phyloP scores from a whole-genome alignment of 2,797 vertebrate species.

The Remorina albescens region DNA sequence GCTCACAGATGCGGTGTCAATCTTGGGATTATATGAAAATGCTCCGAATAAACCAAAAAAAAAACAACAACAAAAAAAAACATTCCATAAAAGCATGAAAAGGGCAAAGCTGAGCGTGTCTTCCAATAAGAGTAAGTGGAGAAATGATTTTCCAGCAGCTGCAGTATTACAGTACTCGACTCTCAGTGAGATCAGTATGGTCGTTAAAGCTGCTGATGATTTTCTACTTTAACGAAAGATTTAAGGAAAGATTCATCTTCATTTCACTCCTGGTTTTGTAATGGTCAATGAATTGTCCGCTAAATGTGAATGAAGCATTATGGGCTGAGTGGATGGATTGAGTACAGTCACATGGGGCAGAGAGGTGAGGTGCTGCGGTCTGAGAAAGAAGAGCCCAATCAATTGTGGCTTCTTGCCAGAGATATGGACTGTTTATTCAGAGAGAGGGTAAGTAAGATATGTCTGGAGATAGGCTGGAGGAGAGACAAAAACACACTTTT shows the following conservation, averaged over 20 bases:
- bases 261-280: slow-evolving; percentile 34
- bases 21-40: slow-evolving; percentile 13
- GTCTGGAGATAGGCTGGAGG: slow-evolving; percentile 57
- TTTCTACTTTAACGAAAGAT: slow-evolving; percentile 30
- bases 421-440: slow-evolving; percentile 70
- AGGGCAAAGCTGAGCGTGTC: slow-evolving; percentile 19
- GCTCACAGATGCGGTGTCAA: neutral
- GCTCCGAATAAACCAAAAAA: slow-evolving; percentile 12
- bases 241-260: neutral
- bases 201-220: slow-evolving; percentile 30
- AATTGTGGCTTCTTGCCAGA: slow-evolving; percentile 74
- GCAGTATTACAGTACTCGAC: slow-evolving; percentile 20
- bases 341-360: slow-evolving; percentile 58
- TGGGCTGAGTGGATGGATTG: slow-evolving; percentile 42
- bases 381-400: slow-evolving; percentile 76
- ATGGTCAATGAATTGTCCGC: slow-evolving; percentile 59
- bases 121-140: slow-evolving; percentile 28
- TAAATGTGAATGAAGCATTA: slow-evolving; percentile 69
- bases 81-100: slow-evolving; percentile 28
- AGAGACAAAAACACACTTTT: slow-evolving; percentile 55
- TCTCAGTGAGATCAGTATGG: slow-evolving; percentile 40
- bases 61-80: slow-evolving; percentile 15
- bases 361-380: slow-evolving; percentile 50
- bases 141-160: slow-evolving; percentile 37
- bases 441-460: slow-evolving; percentile 60